phyloP scores from a whole-genome alignment of 2,113 vertebrate species.

The Empidonax alnorum region DNA sequence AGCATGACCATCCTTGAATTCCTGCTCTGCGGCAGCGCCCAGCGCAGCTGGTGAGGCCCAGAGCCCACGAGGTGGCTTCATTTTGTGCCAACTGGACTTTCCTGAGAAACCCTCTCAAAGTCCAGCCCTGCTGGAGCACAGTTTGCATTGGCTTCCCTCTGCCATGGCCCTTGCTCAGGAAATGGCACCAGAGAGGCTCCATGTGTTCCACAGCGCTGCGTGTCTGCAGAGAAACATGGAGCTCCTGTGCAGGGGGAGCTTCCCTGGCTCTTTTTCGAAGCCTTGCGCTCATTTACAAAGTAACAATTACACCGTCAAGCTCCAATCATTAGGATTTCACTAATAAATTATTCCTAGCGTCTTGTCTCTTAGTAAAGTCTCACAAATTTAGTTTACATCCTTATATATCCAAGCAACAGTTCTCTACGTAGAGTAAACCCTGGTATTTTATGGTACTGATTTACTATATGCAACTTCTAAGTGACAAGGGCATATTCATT shows the following conservation, averaged over 20 bases:
- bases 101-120: not conserved
- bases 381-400: not conserved
- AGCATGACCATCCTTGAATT: not conserved
- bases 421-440: not conserved
- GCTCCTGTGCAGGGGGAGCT: not conserved
- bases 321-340: not conserved
- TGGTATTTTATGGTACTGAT: not conserved
- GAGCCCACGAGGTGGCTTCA: not conserved
- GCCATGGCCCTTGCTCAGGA: not conserved
- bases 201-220: not conserved
- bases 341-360: not conserved
- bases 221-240: not conserved
- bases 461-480: not conserved
- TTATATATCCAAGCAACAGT: not conserved
- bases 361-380: not conserved
- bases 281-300: not conserved
- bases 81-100: not conserved
- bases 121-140: not conserved
- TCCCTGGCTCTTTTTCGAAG: not conserved
- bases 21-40: not conserved
- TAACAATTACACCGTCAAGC: not conserved
- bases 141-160: not conserved
- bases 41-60: rapidly evolving
- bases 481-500: not conserved
- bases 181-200: not conserved